These are phyloP conservation scores for Microplitis manilae DNA, from an alignment of 2,888 invertebrate species.

Conservation along the genomic window DNA sequence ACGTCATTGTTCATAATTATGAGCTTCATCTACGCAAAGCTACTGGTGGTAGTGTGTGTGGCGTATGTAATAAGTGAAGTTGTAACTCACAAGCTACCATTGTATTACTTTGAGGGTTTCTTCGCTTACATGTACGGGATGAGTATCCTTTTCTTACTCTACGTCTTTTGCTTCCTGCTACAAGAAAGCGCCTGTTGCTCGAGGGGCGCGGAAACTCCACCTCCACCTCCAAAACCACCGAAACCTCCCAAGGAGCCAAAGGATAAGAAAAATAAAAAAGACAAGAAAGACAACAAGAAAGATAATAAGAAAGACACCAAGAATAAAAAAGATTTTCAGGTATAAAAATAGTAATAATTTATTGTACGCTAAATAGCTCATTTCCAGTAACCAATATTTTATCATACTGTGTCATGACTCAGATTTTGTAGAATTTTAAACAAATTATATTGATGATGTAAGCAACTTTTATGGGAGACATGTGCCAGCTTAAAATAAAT, in stretches of 20 bases:
- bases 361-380: background rate
- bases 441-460: conserved; percentile 48
- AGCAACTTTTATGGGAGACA: conserved; percentile 51
- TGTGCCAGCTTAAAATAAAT: conserved; percentile 46
- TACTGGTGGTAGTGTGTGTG: conserved; percentile 92
- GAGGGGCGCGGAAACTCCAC: conserved; percentile 75
- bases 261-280: conserved; percentile 78
- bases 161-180: conserved; percentile 94
- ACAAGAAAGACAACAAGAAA: conserved; percentile 76
- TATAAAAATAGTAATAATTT: conserved; percentile 47
- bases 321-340: conserved; percentile 74
- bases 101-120: conserved; percentile 95
- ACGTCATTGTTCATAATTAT: conserved; percentile 95
- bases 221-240: conserved; percentile 78
- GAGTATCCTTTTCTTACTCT: conserved; percentile 93
- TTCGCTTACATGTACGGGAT: conserved; percentile 95
- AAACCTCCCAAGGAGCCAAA: conserved; percentile 80
- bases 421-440: conserved; percentile 13
- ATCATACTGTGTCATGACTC: conserved; percentile 10
- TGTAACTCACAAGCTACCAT: conserved; percentile 91
- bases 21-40: conserved; percentile 96
- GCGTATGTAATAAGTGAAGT: conserved; percentile 96
- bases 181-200: conserved; percentile 92
- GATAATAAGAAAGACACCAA: conserved; percentile 74
- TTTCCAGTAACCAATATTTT: background rate